phyloP scores from a whole-genome alignment of 2,888 invertebrate genomes.

The Athalia cordata region DNA sequence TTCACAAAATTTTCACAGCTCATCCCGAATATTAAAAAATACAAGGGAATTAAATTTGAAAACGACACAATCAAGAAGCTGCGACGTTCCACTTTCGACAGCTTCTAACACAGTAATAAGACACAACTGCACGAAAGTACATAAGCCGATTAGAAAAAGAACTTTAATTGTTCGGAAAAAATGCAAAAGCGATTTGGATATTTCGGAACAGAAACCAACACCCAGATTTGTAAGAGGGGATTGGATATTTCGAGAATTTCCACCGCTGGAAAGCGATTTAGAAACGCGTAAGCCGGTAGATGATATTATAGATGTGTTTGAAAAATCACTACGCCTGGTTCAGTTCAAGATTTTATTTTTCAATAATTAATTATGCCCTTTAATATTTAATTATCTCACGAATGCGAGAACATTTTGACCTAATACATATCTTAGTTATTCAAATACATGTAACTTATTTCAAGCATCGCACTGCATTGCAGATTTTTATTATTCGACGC shows the following conservation, averaged over 20 bases:
- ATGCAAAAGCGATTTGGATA: slow-evolving; percentile 64
- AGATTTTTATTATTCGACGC: slow-evolving; percentile 10
- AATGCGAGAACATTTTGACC: slow-evolving; percentile 9
- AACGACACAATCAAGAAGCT: slow-evolving; percentile 30
- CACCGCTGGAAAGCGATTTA: slow-evolving; percentile 57
- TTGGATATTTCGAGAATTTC: slow-evolving; percentile 62
- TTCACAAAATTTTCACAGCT: background rate
- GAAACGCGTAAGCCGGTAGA: slow-evolving; percentile 64
- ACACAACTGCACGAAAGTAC: slow-evolving; percentile 45
- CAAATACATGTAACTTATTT: slow-evolving; percentile 7
- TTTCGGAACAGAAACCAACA: slow-evolving; percentile 62
- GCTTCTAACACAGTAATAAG: slow-evolving; percentile 38
- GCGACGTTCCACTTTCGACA: slow-evolving; percentile 10
- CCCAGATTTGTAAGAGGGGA: slow-evolving; percentile 61
- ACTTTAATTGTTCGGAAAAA: slow-evolving; percentile 54
- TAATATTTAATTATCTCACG: slow-evolving; percentile 22
- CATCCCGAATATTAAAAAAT: slow-evolving; percentile 9
- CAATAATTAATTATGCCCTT: background rate
- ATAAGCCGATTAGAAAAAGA: slow-evolving; percentile 54
- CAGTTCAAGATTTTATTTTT: slow-evolving; percentile 53
- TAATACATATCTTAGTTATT: slow-evolving; percentile 12
- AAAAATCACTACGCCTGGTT: slow-evolving; percentile 63
- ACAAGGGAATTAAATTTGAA: slow-evolving; percentile 31
- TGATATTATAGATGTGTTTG: slow-evolving; percentile 55
- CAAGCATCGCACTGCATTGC: slow-evolving; percentile 32